Percentiles rank a stretch among this genome's conserved stretches.
Evolutionary conservation across 2,113 vertebrate species (phyloP).

Genomic region (Cepphus grylle): DNA sequence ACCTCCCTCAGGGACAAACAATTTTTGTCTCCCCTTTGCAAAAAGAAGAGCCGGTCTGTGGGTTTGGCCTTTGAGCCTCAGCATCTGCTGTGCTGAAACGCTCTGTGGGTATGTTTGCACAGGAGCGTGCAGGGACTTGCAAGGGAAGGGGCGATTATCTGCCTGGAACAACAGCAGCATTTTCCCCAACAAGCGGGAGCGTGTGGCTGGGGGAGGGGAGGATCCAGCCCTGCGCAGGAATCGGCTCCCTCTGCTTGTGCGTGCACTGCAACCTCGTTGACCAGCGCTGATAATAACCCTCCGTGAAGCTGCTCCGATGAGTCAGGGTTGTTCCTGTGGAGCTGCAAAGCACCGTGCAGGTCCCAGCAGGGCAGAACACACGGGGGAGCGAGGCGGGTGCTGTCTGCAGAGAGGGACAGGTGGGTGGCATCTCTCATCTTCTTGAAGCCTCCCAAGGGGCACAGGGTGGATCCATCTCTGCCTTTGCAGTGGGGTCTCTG

Average conservation of each 20-base stretch:
- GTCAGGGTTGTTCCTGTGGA: background rate
- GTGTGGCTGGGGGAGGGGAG: conserved; percentile 33
- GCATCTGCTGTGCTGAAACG: background rate
- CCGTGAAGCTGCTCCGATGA: background rate
- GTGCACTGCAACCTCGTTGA: background rate
- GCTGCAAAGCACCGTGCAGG: background rate
- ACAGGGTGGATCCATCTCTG: background rate
- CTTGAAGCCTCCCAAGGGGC: background rate
- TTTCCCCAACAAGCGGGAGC: conserved; percentile 30
- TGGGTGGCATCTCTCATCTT: background rate
- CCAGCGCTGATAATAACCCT: background rate
- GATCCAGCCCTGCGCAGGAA: background rate
- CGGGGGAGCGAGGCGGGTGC: accelerated
- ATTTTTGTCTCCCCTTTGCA: background rate
- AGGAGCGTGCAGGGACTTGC: conserved; percentile 43
- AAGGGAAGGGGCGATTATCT: conserved; percentile 53
- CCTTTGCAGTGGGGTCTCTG: background rate
- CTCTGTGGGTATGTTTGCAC: background rate
- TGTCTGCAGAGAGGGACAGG: background rate
- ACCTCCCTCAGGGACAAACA: background rate
- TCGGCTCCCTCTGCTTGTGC: background rate
- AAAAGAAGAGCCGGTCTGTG: background rate
- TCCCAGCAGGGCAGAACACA: background rate
- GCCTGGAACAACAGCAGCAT: conserved; percentile 16
- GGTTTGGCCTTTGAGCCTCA: background rate